Base-by-base conservation (phyloP, 2,888 invertebrate species). In the Spicauda simplicius region DNA sequence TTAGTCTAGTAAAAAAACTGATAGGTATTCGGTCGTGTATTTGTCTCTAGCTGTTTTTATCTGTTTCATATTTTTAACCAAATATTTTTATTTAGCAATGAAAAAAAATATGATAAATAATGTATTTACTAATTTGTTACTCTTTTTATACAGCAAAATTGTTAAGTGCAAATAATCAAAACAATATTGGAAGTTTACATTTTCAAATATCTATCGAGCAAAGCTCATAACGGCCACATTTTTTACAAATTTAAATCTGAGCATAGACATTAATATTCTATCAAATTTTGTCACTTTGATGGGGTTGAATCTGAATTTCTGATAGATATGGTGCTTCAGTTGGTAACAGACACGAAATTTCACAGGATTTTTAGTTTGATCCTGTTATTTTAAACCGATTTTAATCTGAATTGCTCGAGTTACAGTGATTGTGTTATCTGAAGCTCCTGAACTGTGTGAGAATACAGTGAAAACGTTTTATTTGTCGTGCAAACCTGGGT, bases 221-320 rank as follows among this genome's bases (percentile, higher is more conserved):
- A 45, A 45, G 25, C 55, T 64, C n/a, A 18, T 76, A 84, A 84
- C 84, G 84, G 84, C 76, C 74, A 73, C 76, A 68, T 73, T 75
- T 48, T 77, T 76, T 70, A 71, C 71, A 83, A 83, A 80, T 91
- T 92, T 82, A 82, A 92, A 91, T 83, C 48, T 14, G 61, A 70
- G 73, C 88, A 93, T 88, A 90, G 88, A 86, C 79, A 72, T 74
- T n/a, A 57, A 59, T 76, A 70, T 74, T 88, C 83, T 88, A 80
- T 76, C 82, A 79, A 82, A 77, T 80, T 80, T 85, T 89, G 91
- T 88, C 90, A 91, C 81, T 86, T 86, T 86, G 82, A 80, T 79
- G 82, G 79, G 86, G 84, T 86, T 77, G 75, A 74, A 76, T 74
- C 72, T 71, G 73, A 75, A 78, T 88, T 82, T 87, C 59, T 66